Evolutionary conservation across 2,888 invertebrate genomes (phyloP).

Genomic region (Himalopsyche anomala): DNA sequence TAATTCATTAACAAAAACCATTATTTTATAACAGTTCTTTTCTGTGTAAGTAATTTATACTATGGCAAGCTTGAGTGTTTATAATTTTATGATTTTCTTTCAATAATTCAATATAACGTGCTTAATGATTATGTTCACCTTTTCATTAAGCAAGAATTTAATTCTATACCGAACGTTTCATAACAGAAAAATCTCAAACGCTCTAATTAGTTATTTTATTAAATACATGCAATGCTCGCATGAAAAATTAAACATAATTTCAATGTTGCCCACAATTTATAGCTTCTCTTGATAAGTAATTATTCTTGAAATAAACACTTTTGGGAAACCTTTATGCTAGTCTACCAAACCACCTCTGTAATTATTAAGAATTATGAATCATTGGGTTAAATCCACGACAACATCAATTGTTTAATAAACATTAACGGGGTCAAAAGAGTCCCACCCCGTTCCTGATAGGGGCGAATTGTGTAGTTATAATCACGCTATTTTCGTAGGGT

Average conservation of each 20-base stretch:
- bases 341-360: neutral
- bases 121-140: too few relatives aligned
- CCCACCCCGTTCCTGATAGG: neutral
- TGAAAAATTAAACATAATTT: neutral
- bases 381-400: constrained; percentile 16
- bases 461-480: constrained; percentile 14
- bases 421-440: constrained; percentile 1
- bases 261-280: constrained; percentile 2
- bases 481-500: neutral
- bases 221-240: neutral
- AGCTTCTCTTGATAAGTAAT: neutral
- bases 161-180: too few relatives aligned
- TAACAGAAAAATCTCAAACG: too few relatives aligned
- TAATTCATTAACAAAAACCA: too few relatives aligned
- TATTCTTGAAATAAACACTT: neutral
- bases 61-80: too few relatives aligned
- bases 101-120: too few relatives aligned
- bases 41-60: too few relatives aligned
- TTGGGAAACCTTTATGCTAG: neutral
- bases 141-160: too few relatives aligned
- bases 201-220: too few relatives aligned
- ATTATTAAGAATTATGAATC: constrained; percentile 21
- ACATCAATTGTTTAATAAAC: constrained; percentile 34
- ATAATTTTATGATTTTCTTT: too few relatives aligned
- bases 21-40: too few relatives aligned